phyloP scores from a whole-genome alignment of 2,888 invertebrate genomes.

The Fragum sueziense region DNA sequence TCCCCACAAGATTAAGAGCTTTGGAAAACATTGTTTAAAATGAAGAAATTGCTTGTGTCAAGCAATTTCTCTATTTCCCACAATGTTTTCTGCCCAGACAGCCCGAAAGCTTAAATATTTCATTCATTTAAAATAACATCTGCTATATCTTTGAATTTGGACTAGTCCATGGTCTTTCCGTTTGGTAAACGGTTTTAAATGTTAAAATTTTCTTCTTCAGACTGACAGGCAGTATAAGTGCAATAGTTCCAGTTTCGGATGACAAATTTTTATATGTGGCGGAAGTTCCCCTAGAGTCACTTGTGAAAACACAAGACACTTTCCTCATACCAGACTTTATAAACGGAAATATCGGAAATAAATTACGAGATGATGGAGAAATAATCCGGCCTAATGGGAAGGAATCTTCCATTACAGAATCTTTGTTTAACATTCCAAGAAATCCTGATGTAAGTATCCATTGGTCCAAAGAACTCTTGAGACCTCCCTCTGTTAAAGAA shows the following conservation, averaged over 20 bases:
- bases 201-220: conserved; percentile 61
- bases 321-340: conserved; percentile 72
- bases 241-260: conserved; percentile 63
- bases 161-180: too few species aligned
- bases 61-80: too few species aligned
- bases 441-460: conserved; percentile 69
- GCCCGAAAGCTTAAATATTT: too few species aligned
- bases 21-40: too few species aligned
- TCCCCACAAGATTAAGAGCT: too few species aligned
- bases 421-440: conserved; percentile 69
- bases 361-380: conserved; percentile 43
- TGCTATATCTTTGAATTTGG: too few species aligned
- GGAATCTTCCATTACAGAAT: conserved; percentile 64
- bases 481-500: too few species aligned
- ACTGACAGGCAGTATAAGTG: conserved; percentile 69
- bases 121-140: too few species aligned
- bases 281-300: conserved; percentile 74
- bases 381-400: conserved; percentile 46
- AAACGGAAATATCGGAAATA: conserved; percentile 39
- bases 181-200: too few species aligned
- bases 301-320: conserved; percentile 71
- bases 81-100: too few species aligned
- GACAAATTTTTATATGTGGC: conserved; percentile 69
- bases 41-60: too few species aligned
- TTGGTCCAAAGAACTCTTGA: too few species aligned